Evolutionary conservation across 1,140 invertebrate species (phyloP).

Genomic region (Danaus plexippus): DNA sequence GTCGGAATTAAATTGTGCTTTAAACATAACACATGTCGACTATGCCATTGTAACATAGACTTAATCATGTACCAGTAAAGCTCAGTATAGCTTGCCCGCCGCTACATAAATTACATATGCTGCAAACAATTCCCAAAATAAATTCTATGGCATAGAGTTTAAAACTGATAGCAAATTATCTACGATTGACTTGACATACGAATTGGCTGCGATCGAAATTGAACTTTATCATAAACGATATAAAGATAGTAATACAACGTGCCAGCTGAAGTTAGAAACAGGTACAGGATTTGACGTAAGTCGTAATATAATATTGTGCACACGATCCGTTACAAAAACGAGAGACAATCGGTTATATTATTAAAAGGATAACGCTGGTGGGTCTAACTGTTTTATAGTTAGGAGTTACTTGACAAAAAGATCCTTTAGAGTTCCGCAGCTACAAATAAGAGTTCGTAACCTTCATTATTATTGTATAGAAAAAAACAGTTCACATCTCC

Average conservation of each 20-base stretch:
- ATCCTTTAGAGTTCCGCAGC: slow-evolving; percentile 13
- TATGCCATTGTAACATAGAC: slow-evolving; percentile 1
- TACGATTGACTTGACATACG: background rate
- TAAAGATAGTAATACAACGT: slow-evolving; percentile 6
- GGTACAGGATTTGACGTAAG: slow-evolving; percentile 20
- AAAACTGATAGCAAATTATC: no score
- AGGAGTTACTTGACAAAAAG: slow-evolving; percentile 13
- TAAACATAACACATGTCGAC: slow-evolving; percentile 5
- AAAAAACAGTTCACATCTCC: no score
- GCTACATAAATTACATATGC: slow-evolving; percentile 1
- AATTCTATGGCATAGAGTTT: no score
- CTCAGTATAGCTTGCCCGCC: background rate
- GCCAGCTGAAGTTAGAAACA: slow-evolving; percentile 5
- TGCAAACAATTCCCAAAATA: slow-evolving; percentile 5
- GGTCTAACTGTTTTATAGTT: slow-evolving; percentile 32
- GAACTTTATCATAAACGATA: slow-evolving; percentile 5
- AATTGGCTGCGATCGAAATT: slow-evolving; percentile 4
- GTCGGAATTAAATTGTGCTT: slow-evolving; percentile 25
- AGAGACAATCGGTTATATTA: slow-evolving; percentile 31
- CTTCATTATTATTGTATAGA: no score
- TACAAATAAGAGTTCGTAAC: background rate
- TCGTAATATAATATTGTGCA: slow-evolving; percentile 40
- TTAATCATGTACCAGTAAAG: background rate
- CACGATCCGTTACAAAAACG: slow-evolving; percentile 42
- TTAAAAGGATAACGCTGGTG: slow-evolving; percentile 32